These are phyloP conservation scores for Ramphastos sulfuratus DNA, from an alignment of 2,113 vertebrate genomes.

Conservation along the genomic window DNA sequence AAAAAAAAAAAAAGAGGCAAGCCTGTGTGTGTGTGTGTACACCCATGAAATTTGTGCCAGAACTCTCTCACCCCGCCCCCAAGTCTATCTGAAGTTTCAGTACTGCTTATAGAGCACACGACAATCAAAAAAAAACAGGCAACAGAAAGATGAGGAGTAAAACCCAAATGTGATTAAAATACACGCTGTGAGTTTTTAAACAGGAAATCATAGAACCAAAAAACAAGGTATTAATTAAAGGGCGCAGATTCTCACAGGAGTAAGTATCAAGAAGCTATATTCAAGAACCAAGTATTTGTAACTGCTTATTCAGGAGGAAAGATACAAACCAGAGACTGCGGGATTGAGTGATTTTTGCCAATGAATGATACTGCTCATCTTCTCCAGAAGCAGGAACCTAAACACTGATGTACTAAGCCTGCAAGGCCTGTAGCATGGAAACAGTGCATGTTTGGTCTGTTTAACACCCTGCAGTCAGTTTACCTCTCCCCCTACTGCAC, in stretches of 20 bases:
- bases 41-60: rapidly evolving
- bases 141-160: background rate
- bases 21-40: too few relatives aligned
- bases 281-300: background rate
- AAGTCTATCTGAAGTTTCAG: background rate
- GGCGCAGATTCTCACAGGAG: background rate
- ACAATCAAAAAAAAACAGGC: background rate
- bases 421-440: background rate
- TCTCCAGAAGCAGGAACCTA: too few relatives aligned
- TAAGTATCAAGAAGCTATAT: rapidly evolving
- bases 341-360: background rate
- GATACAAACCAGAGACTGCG: background rate
- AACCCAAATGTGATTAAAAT: background rate
- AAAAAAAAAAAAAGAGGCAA: too few relatives aligned
- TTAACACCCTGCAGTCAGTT: too few relatives aligned
- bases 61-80: background rate
- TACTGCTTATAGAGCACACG: background rate
- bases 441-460: too few relatives aligned
- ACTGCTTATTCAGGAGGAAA: background rate
- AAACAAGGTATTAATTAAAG: background rate
- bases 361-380: background rate
- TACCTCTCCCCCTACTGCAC: background rate
- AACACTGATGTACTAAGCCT: rapidly evolving
- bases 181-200: background rate
- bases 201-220: too few relatives aligned